Evolutionary conservation across 2,888 invertebrate genomes (phyloP).

Genomic region (Clostera curtula): DNA sequence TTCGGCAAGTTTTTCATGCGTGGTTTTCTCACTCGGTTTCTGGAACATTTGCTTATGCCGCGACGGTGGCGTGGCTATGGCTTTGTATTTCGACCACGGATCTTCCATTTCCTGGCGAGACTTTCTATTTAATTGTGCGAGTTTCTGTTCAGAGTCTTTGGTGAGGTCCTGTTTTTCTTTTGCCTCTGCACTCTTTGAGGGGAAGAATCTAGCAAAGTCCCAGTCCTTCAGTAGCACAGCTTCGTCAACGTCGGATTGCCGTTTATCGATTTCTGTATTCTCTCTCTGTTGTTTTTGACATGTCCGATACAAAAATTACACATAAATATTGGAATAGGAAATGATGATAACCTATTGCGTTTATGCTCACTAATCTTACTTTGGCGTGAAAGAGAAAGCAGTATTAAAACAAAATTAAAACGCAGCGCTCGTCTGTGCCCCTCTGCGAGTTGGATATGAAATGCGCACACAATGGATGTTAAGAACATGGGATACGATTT

Average conservation of each 20-base stretch:
- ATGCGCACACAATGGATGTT: too few relatives aligned
- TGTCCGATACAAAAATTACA: slow-evolving; percentile 64
- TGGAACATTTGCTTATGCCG: slow-evolving; percentile 54
- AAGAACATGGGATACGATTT: too few relatives aligned
- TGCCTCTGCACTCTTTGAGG: slow-evolving; percentile 55
- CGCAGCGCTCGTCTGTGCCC: too few relatives aligned
- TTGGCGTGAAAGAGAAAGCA: slow-evolving; percentile 67
- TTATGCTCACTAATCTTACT: slow-evolving; percentile 68
- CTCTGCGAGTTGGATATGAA: too few relatives aligned
- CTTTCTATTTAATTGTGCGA: slow-evolving; percentile 57
- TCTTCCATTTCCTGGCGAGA: slow-evolving; percentile 66
- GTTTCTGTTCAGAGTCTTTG: slow-evolving; percentile 57
- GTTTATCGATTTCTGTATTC: slow-evolving; percentile 51
- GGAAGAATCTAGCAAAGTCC: slow-evolving; percentile 91
- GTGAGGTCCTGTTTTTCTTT: slow-evolving; percentile 48
- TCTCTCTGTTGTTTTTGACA: slow-evolving; percentile 62
- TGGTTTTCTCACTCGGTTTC: slow-evolving; percentile 51
- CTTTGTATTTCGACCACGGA: slow-evolving; percentile 61
- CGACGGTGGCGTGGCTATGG: slow-evolving; percentile 57
- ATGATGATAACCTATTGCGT: slow-evolving; percentile 24
- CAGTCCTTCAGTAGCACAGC: slow-evolving; percentile 88
- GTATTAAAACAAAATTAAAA: too few relatives aligned
- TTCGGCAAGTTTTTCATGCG: slow-evolving; percentile 62
- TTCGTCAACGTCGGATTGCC: slow-evolving; percentile 80
- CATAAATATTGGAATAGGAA: slow-evolving; percentile 46